Base-by-base conservation (phyloP, 1,140 invertebrate genomes). In the Pogonomyrmex californicus region DNA sequence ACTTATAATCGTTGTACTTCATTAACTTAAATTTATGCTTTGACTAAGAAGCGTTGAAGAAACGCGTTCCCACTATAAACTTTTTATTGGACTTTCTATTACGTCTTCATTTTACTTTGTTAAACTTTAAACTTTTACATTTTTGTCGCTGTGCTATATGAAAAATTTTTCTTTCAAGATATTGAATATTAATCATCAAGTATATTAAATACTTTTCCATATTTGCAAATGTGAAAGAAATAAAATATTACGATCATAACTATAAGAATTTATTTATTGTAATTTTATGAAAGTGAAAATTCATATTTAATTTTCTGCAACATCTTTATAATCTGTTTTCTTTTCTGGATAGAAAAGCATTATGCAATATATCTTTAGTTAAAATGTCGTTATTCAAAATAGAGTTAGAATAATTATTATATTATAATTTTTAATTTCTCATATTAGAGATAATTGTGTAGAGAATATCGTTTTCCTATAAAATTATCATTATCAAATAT, bases 1-100 rank as follows among this genome's bases (percentile, higher is more conserved):
- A 87, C 83, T 87, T 87, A 73, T 86, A 68, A 87, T 87, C 78
- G 70, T 77, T 87, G 73, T 85, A 83, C 65, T 82, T 87, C 78
- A 83, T 87, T 82, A 83, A 71, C 78, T 66, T 78, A 86, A 87
- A 77, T 87, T 77, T 86, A 87, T 70, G 85, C 75, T 66, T 60
- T 41, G 60, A 51, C 54, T 78, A 76, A 56, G 51, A 33, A 86
- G 63, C 44, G 49, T 47, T 44, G 56, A 58, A 75, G 79, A 73
- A 83, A 58, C 49, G 56, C 54, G 58, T 81, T 82, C 41, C 33
- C 62, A 33, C 51, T 82, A 71, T 54, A 56, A 76, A 87, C 78
- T 87, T 86, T 65, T 87, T 73, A 68, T 86, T 82, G 68, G 85
- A 86, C 85, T 70, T 70, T 68, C 75, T n/a, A 82, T 81, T 81